phyloP scores from a whole-genome alignment of 2,797 vertebrate genomes.

The Scolopax bukidnonensis region DNA sequence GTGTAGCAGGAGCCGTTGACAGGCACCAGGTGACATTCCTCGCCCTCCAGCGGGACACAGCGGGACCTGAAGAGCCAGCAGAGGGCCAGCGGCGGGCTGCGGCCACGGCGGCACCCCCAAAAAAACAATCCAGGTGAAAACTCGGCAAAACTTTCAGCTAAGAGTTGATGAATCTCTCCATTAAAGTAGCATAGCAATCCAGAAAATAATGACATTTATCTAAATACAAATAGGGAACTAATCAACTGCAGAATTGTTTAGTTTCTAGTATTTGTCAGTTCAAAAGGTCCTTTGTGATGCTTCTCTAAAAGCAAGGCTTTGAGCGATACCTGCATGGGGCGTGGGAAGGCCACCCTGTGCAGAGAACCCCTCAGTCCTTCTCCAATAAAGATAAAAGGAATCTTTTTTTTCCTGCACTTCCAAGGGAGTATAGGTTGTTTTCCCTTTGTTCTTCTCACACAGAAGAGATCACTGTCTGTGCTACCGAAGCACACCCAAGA shows the following conservation, averaged over 20 bases:
- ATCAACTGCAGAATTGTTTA: background rate
- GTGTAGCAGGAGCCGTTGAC: slow-evolving; percentile 80
- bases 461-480: background rate
- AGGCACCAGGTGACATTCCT: slow-evolving; percentile 82
- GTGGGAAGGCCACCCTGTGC: background rate
- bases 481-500: background rate
- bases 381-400: background rate
- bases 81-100: slow-evolving; percentile 85
- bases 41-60: slow-evolving; percentile 75
- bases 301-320: background rate
- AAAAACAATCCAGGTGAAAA: background rate
- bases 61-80: slow-evolving; percentile 88
- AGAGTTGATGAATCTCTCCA: background rate
- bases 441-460: background rate
- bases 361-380: background rate
- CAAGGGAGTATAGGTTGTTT: background rate
- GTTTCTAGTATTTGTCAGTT: background rate
- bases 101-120: background rate
- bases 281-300: background rate
- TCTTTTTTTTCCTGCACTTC: background rate
- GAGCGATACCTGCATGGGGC: background rate
- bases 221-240: background rate
- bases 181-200: background rate
- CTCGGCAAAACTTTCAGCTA: background rate
- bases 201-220: background rate